Evolutionary conservation across 2,797 vertebrate species (phyloP).

Genomic region (Staurois parvus): DNA sequence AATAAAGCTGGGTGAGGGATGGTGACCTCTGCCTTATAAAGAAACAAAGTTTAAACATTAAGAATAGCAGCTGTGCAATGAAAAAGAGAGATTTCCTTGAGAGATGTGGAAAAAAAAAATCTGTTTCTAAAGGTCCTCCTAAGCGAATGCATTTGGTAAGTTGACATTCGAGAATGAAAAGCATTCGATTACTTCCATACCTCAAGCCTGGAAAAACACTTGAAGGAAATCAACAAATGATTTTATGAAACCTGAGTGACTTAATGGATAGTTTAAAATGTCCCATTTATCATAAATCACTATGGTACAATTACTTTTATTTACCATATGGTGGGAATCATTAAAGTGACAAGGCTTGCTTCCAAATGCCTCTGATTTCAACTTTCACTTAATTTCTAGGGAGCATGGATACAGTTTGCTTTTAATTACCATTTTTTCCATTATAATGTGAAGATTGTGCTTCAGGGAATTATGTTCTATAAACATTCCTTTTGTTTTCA

Average conservation of each 20-base stretch:
- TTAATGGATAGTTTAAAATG: conserved; percentile 62
- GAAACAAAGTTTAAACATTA: conserved; percentile 48
- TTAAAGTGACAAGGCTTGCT: conserved; percentile 56
- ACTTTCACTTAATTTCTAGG: conserved; percentile 34
- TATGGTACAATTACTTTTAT: conserved; percentile 57
- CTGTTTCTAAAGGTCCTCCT: conserved; percentile 47
- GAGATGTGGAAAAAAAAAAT: conserved; percentile 42
- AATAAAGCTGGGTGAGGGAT: conserved; percentile 48
- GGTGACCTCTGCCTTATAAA: conserved; percentile 48
- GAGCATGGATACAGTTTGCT: conserved; percentile 25
- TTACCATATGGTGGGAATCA: conserved; percentile 59
- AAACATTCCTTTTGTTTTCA: conserved; percentile 26
- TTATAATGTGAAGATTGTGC: conserved; percentile 45
- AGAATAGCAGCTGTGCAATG: conserved; percentile 53
- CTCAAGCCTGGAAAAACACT: conserved; percentile 58
- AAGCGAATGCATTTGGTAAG: conserved; percentile 36
- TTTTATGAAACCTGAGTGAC: conserved; percentile 62
- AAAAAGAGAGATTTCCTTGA: conserved; percentile 42
- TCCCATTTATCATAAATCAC: conserved; percentile 63
- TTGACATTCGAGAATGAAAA: conserved; percentile 49
- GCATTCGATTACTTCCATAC: conserved; percentile 56
- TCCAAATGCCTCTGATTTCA: conserved; percentile 43
- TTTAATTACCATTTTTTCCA: conserved; percentile 50
- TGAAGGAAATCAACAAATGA: conserved; percentile 62
- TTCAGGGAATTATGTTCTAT: conserved; percentile 23